A percentile compares a stretch with the other conserved stretches of the same genome.
These are phyloP conservation scores for Agrochola macilenta DNA, from an alignment of 2,888 invertebrate species.

Conservation along the genomic window DNA sequence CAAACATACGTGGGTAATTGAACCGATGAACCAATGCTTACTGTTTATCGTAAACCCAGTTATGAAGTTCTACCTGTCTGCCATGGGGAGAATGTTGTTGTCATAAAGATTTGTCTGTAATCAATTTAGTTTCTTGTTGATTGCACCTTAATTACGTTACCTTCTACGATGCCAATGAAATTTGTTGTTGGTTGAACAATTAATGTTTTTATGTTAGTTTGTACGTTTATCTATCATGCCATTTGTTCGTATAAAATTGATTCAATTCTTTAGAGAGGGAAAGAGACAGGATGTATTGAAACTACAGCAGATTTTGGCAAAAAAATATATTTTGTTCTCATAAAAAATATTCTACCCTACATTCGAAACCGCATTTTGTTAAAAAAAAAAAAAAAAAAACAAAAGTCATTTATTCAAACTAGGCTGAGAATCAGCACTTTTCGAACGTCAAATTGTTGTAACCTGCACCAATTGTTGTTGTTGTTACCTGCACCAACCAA, in stretches of 20 bases:
- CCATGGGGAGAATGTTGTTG: slow-evolving; percentile 3
- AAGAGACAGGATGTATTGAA: background rate
- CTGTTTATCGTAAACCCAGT: slow-evolving; percentile 31
- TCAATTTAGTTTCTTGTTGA: slow-evolving; percentile 53
- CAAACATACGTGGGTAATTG: slow-evolving; percentile 65
- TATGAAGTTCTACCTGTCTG: slow-evolving; percentile 44
- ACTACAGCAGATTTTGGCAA: too few relatives aligned
- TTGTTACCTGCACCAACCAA: slow-evolving; percentile 23
- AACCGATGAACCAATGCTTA: slow-evolving; percentile 48
- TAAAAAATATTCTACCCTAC: background rate
- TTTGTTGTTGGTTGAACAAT: slow-evolving; percentile 41
- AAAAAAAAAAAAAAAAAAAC: too few relatives aligned
- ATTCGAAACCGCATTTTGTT: background rate
- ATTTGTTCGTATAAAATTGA: background rate
- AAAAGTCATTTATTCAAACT: too few relatives aligned
- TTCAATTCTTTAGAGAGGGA: background rate
- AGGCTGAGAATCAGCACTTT: too few relatives aligned
- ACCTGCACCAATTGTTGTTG: too few relatives aligned
- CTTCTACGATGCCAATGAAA: slow-evolving; percentile 47
- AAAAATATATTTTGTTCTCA: background rate
- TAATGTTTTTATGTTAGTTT: slow-evolving; percentile 24
- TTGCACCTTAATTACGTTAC: slow-evolving; percentile 47
- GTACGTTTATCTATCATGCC: background rate
- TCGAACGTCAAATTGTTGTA: too few relatives aligned
- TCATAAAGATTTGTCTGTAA: slow-evolving; percentile 43